These are phyloP conservation scores for Dicranocentrus wangi DNA, from an alignment of 2,888 invertebrate species.

Conservation along the genomic window DNA sequence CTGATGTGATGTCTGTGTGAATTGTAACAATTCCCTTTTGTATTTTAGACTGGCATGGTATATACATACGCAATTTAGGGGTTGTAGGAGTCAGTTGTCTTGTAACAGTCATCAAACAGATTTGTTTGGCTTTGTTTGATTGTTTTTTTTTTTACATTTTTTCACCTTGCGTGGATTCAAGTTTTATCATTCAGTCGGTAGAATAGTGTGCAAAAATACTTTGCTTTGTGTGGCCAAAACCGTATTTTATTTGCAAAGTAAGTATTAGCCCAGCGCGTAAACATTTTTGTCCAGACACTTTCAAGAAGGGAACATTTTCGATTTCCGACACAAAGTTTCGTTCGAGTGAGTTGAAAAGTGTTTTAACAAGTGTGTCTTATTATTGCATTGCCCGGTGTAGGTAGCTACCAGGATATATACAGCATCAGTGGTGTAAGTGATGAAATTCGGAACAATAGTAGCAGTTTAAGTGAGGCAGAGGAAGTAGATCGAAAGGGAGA, in stretches of 20 bases:
- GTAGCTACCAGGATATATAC: constrained; percentile 60
- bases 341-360: too few species aligned
- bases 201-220: too few species aligned
- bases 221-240: too few species aligned
- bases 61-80: constrained; percentile 5
- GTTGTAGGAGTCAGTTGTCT: constrained; percentile 32
- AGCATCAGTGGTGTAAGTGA: constrained; percentile 63
- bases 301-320: too few species aligned
- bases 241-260: too few species aligned
- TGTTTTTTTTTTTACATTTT: too few species aligned
- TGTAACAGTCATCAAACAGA: constrained; percentile 33
- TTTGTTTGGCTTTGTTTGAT: constrained; percentile 32
- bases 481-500: constrained; percentile 58
- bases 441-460: constrained; percentile 56
- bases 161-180: too few species aligned
- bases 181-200: too few species aligned
- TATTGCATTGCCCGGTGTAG: constrained; percentile 33
- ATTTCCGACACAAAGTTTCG: too few species aligned
- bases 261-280: too few species aligned
- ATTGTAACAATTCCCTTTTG: constrained; percentile 10
- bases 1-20: not conserved
- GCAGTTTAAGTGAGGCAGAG: constrained; percentile 60
- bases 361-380: too few species aligned
- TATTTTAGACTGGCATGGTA: not conserved
- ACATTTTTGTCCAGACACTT: too few species aligned